Conservation (phyloP, 2,797 vertebrate genomes). For the Taenioides sp. region DNA sequence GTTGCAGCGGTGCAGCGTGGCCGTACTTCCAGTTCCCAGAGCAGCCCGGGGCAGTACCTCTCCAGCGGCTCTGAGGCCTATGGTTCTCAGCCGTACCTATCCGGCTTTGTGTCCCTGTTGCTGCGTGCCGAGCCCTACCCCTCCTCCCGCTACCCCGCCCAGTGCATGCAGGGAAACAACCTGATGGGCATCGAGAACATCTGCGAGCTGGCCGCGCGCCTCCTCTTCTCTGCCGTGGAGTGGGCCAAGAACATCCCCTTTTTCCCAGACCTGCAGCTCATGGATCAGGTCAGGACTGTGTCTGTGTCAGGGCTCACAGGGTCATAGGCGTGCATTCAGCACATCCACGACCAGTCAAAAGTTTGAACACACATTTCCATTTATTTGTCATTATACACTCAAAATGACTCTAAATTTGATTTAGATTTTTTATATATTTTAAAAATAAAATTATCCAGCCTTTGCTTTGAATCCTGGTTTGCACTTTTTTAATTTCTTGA, state of each 20-base stretch:
- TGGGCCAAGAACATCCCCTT: constrained; percentile 92
- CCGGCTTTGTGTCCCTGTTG: constrained; percentile 85
- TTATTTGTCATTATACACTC: no score
- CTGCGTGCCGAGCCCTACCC: constrained; percentile 87
- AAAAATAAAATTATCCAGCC: no score
- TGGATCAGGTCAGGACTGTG: constrained; percentile 78
- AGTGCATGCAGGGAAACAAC: constrained; percentile 88
- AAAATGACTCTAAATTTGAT: no score
- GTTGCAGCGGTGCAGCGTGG: constrained; percentile 84
- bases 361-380: no score
- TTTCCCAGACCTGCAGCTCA: constrained; percentile 87
- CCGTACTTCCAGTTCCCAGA: constrained; percentile 82
- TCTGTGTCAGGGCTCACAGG: no score
- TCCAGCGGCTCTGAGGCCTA: constrained; percentile 81
- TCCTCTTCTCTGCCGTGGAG: constrained; percentile 87
- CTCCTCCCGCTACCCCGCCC: constrained; percentile 83
- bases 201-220: constrained; percentile 86
- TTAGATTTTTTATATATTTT: no score
- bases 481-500: no score
- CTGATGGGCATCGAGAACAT: constrained; percentile 89
- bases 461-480: no score
- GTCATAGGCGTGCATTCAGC: no score
- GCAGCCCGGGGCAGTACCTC: constrained; percentile 84
- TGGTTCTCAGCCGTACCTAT: constrained; percentile 83
- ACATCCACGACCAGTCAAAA: no score